Evolutionary conservation across 2,888 invertebrate genomes (phyloP), one percentile per base, ranked within the genome.

Genomic region (Hoplodrina blanda): DNA sequence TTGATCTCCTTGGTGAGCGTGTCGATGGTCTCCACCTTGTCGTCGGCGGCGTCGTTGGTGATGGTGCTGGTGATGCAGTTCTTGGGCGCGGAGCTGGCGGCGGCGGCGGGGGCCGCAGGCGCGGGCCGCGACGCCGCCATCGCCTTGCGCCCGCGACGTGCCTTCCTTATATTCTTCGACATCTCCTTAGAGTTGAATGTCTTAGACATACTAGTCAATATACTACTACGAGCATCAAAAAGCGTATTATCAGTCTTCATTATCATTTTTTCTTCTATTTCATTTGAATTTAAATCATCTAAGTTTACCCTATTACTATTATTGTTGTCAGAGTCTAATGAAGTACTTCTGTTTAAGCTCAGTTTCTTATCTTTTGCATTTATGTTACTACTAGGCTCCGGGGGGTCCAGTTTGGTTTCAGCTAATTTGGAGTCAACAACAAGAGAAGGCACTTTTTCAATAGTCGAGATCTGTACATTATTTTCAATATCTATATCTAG

Each of bases 171-270:
- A 88, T 95, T 96, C 83, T 96, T 96, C 25, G 94, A 92, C 76
- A 96, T 88, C 74, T 95, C 93, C 78, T 94, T 95, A 63, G 96
- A 94, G 87, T 96, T 96, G 90, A 96, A 96, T 87, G 95, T 95
- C 91, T 93, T 95, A 71, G 96, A 96, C 96, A 96, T 96, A 89
- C 96, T 95, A 89, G 92, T 95, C 89, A 96, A 91, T 91, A 96
- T 96, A 91, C 94, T 94, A 92, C 93, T 95, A 90, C 95, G 94
- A 82, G 93, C 94, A 87, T 93, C 90, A 87, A 93, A 93, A 92
- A 95, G 96, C 87, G 95, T 95, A 93, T 96, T 96, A 90, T 95
- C 97, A 97, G 97, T 97, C 92, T 96, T 97, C 91, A 96, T 92
- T 88, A 96, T 90, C 86, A 96, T 92, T 93, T 96, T 97, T 89